These are phyloP conservation scores for Aleiodes sp. DNA, from an alignment of 1,140 invertebrate genomes.

Conservation along the genomic window DNA sequence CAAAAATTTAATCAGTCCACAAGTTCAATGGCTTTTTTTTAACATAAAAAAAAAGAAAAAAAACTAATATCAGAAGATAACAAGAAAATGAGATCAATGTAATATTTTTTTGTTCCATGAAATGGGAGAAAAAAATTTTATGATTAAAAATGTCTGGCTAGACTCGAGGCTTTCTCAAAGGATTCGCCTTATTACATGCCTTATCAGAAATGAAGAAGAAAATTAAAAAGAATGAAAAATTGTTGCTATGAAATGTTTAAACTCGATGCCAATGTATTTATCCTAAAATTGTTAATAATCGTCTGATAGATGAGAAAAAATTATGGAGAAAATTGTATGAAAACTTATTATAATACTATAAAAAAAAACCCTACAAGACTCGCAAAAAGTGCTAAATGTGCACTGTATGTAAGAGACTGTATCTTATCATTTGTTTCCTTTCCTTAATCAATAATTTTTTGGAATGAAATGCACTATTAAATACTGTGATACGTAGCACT, in stretches of 20 bases:
- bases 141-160: background rate
- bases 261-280: background rate
- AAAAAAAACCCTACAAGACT: background rate
- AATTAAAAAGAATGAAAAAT: background rate
- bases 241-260: background rate
- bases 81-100: too few relatives aligned
- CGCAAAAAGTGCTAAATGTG: constrained; percentile 2
- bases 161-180: background rate
- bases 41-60: too few relatives aligned
- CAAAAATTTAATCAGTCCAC: too few relatives aligned
- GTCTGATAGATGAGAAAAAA: background rate
- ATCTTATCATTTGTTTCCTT: background rate
- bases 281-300: background rate
- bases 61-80: too few relatives aligned
- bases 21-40: too few relatives aligned
- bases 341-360: background rate
- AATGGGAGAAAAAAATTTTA: background rate
- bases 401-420: background rate
- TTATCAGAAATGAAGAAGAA: background rate
- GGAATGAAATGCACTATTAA: background rate
- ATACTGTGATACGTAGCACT: background rate
- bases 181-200: background rate
- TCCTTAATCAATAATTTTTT: background rate
- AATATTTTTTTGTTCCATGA: background rate
- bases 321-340: background rate